Percentiles rank a stretch among this genome's conserved stretches.
Evolutionary conservation across 2,113 vertebrate species (phyloP).

Genomic region (Pteropus alecto): DNA sequence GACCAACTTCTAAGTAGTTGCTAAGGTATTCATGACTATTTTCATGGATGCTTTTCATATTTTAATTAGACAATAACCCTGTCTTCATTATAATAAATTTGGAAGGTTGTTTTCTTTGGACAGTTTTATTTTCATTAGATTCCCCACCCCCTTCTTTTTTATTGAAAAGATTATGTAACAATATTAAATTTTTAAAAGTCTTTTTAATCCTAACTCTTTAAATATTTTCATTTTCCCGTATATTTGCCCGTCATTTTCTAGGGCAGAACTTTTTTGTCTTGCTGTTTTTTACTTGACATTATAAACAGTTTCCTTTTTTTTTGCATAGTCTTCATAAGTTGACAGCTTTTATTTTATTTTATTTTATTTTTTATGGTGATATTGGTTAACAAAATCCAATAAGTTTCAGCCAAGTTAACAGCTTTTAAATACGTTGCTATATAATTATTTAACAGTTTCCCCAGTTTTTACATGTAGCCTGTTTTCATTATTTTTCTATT

Average conservation of each 20-base stretch:
- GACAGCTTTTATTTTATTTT: background rate
- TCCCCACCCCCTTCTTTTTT: background rate
- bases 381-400: too few species aligned
- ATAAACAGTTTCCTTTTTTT: background rate
- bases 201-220: background rate
- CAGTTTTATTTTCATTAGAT: conserved; percentile 13
- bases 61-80: background rate
- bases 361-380: too few species aligned
- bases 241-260: background rate
- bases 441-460: background rate
- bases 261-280: background rate
- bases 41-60: background rate
- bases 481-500: background rate
- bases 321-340: background rate
- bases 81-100: background rate
- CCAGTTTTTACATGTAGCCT: background rate
- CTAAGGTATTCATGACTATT: background rate
- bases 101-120: background rate
- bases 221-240: background rate
- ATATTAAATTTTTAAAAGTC: background rate
- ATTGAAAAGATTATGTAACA: background rate
- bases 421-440: background rate
- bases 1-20: background rate
- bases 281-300: background rate
- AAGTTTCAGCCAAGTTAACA: background rate